A percentile compares a stretch with the other conserved stretches of the same genome.
Evolutionary conservation across 2,888 invertebrate genomes (phyloP).

Genomic region (Hylaea fasciaria): DNA sequence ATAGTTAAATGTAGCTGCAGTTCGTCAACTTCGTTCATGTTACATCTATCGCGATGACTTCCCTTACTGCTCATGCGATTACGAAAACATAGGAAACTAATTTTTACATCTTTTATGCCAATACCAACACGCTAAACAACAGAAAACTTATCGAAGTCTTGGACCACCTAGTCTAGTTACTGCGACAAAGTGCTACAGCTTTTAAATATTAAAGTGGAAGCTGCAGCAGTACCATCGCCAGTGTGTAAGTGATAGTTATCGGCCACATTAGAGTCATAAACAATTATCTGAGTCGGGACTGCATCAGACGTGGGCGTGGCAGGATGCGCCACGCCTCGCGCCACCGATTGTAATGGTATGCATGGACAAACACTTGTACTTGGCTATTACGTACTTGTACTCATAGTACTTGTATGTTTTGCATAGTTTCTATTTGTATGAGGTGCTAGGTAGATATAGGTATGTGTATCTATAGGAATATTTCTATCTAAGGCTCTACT

Average conservation of each 20-base stretch:
- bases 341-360: slow-evolving; percentile 19
- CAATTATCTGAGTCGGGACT: slow-evolving; percentile 36
- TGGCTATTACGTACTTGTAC: background rate
- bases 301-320: slow-evolving; percentile 40
- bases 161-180: background rate
- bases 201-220: slow-evolving; percentile 12
- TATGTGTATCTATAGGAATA: too few species aligned
- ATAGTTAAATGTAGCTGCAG: too few species aligned
- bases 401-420: background rate
- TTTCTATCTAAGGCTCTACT: too few species aligned
- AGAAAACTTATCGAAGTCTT: too few species aligned
- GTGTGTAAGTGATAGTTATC: slow-evolving; percentile 44
- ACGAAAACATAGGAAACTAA: too few species aligned
- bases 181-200: slow-evolving; percentile 3
- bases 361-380: slow-evolving; percentile 27
- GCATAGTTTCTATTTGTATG: too few species aligned
- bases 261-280: slow-evolving; percentile 42
- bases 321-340: slow-evolving; percentile 39
- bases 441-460: too few species aligned
- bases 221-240: slow-evolving; percentile 34
- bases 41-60: too few species aligned
- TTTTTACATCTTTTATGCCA: too few species aligned
- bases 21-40: too few species aligned
- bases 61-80: too few species aligned
- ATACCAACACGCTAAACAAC: too few species aligned